phyloP scores from a whole-genome alignment of 2,797 vertebrate genomes.

The Scolopax rusticola region DNA sequence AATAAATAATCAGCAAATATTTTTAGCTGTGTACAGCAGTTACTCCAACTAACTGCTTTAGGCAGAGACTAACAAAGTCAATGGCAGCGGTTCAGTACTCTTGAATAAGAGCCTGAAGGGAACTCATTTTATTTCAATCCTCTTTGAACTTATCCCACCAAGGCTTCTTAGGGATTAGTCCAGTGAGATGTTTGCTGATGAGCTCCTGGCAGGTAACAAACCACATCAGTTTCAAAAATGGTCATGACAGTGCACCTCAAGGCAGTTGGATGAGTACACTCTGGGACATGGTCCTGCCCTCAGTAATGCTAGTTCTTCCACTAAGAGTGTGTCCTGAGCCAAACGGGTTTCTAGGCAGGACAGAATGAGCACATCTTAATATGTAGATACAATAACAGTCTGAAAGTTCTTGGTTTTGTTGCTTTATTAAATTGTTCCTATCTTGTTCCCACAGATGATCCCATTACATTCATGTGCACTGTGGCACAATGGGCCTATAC shows the following conservation, averaged over 20 bases:
- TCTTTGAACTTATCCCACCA: neutral
- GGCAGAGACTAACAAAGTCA: neutral
- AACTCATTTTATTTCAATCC: neutral
- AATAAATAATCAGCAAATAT: neutral
- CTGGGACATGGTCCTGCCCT: neutral
- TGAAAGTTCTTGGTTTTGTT: neutral
- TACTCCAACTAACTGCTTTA: neutral
- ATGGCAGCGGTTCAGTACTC: neutral
- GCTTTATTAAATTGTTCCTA: neutral
- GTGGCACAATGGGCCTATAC: neutral
- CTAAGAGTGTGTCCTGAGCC: neutral
- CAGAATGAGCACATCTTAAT: neutral
- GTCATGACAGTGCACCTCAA: rapidly evolving
- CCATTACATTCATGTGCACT: rapidly evolving
- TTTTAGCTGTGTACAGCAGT: neutral
- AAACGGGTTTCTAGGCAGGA: neutral
- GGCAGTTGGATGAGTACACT: rapidly evolving
- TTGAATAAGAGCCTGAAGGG: neutral
- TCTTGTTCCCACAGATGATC: neutral
- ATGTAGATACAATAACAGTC: neutral
- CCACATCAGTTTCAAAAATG: neutral
- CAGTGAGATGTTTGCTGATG: neutral
- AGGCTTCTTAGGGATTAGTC: neutral
- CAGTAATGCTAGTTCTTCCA: neutral
- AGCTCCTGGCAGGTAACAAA: neutral